Percentiles rank a stretch among this genome's conserved stretches.
Evolutionary conservation across 1,140 invertebrate genomes (phyloP).

Genomic region (Apis laboriosa): DNA sequence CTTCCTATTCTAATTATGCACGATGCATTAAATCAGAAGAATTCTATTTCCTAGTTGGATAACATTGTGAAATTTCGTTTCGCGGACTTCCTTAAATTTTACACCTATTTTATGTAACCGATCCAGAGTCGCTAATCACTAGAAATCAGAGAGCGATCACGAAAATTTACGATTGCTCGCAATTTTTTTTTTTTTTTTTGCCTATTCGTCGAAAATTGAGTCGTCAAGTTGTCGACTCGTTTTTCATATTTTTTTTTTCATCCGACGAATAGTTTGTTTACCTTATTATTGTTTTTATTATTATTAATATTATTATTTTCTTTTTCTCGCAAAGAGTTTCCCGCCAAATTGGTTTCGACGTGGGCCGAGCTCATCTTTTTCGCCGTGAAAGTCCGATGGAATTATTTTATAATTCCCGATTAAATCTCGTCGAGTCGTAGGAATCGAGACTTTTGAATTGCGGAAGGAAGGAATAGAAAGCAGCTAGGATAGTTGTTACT

Average conservation of each 20-base stretch:
- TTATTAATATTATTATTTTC: not conserved
- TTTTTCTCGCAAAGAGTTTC: constrained; percentile 15
- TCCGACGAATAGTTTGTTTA: too few species aligned
- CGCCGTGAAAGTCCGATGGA: constrained; percentile 49
- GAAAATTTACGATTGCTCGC: not conserved
- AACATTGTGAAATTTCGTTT: constrained; percentile 19
- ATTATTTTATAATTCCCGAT: constrained; percentile 27
- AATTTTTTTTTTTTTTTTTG: too few species aligned
- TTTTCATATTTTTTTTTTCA: too few species aligned
- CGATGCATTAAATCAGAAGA: not conserved
- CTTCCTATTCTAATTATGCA: not conserved
- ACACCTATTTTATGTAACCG: constrained; percentile 21
- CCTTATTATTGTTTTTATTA: too few species aligned
- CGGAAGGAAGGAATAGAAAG: constrained; percentile 65
- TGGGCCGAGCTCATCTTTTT: not conserved
- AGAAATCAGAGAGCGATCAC: not conserved
- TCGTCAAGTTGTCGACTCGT: not conserved
- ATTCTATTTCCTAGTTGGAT: constrained; percentile 36
- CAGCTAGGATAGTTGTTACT: not conserved
- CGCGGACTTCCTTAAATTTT: constrained; percentile 27
- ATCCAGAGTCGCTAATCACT: not conserved
- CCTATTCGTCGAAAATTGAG: not conserved
- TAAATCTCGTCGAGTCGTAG: constrained; percentile 1
- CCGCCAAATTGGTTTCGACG: constrained; percentile 1
- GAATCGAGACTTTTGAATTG: constrained; percentile 28